phyloP scores from a whole-genome alignment of 64 coral and sea anemone genomes.

The Pocillopora damicornis region DNA sequence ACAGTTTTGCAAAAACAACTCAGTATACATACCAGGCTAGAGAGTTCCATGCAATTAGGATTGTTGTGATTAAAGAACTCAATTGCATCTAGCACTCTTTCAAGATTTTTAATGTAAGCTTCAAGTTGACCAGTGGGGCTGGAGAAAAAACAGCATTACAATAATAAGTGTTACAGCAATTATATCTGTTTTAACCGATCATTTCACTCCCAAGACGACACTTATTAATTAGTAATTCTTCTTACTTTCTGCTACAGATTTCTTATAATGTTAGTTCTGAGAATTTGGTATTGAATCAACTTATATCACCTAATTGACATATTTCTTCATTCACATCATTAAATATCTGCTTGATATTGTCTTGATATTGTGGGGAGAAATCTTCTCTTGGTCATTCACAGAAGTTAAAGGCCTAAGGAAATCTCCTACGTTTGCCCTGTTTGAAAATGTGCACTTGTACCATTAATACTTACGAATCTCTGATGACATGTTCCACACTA shows the following conservation, averaged over 20 bases:
- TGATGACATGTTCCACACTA: slow-evolving; percentile 88
- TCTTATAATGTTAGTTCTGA: too few relatives aligned
- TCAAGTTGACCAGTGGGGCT: slow-evolving; percentile 83
- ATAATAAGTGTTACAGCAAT: too few relatives aligned
- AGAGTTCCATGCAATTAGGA: slow-evolving; percentile 89
- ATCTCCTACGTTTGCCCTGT: not conserved
- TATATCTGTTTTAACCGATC: too few relatives aligned
- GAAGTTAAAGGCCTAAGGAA: not conserved
- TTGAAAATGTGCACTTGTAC: not conserved
- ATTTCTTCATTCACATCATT: too few relatives aligned
- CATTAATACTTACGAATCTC: slow-evolving; percentile 64
- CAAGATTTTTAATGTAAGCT: slow-evolving; percentile 90
- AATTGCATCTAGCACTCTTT: slow-evolving; percentile 97
- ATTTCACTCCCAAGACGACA: too few relatives aligned
- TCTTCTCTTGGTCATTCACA: too few relatives aligned
- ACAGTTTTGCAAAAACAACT: not conserved
- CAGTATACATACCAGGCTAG: slow-evolving; percentile 65
- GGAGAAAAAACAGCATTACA: not conserved
- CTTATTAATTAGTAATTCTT: too few relatives aligned
- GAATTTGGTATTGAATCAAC: too few relatives aligned
- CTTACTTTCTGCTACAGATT: too few relatives aligned
- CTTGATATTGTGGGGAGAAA: too few relatives aligned
- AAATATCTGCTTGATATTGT: too few relatives aligned
- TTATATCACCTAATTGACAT: too few relatives aligned
- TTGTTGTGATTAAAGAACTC: slow-evolving; percentile 97